A percentile compares a stretch with the other conserved stretches of the same genome.
Evolutionary conservation across 2,888 invertebrate species (phyloP).

Genomic region (Ophion costatus): DNA sequence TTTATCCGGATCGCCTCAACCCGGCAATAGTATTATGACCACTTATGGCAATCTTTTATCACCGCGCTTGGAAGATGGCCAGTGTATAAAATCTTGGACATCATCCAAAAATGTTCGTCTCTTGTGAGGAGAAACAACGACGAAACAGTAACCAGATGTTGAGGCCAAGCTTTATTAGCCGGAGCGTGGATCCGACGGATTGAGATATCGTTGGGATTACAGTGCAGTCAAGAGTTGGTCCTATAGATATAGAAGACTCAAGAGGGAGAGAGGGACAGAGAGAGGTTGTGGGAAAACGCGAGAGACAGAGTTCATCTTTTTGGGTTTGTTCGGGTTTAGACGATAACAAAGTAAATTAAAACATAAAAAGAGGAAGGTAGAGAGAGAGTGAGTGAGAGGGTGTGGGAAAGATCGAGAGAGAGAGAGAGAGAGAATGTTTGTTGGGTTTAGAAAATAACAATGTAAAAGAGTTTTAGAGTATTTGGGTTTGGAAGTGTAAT

Average conservation of each 20-base stretch:
- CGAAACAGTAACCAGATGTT: conserved; percentile 39
- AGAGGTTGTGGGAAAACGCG: background rate
- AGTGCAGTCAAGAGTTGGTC: conserved; percentile 40
- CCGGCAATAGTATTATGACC: conserved; percentile 10
- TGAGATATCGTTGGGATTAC: conserved; percentile 24
- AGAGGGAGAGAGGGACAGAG: background rate
- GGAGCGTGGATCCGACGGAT: conserved; percentile 38
- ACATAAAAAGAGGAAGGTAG: too few species aligned
- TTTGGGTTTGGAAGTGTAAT: too few species aligned
- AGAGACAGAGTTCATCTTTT: background rate
- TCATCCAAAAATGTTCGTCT: conserved; percentile 34
- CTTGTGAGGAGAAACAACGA: conserved; percentile 10
- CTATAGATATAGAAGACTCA: background rate
- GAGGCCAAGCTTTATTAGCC: conserved; percentile 3
- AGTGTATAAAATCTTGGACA: conserved; percentile 59
- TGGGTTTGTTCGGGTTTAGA: background rate
- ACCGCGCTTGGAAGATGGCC: conserved; percentile 49
- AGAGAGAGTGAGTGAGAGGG: too few species aligned
- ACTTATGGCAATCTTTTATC: conserved; percentile 49
- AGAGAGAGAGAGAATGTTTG: too few species aligned
- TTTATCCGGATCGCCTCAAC: background rate
- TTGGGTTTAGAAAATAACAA: too few species aligned
- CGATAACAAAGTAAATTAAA: too few species aligned
- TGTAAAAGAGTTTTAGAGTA: too few species aligned
- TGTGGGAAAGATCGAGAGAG: too few species aligned